These are phyloP conservation scores for Drosophila cognata DNA, from an alignment of 2,888 invertebrate genomes.

Conservation along the genomic window DNA sequence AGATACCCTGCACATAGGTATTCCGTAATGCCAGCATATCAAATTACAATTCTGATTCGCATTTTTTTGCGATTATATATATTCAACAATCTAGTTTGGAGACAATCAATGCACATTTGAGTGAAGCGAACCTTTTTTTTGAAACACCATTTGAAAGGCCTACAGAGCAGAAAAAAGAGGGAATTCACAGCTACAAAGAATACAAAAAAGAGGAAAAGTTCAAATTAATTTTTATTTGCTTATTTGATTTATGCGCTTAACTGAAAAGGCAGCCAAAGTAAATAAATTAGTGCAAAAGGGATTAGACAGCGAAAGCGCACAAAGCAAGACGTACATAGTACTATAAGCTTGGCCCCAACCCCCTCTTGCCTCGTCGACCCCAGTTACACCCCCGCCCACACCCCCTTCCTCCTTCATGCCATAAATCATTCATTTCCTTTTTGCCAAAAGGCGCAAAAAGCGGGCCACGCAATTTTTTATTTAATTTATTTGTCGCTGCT, in stretches of 20 bases:
- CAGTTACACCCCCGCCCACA: neutral
- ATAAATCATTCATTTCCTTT: constrained; percentile 72
- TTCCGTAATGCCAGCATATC: neutral
- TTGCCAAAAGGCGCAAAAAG: constrained; percentile 43
- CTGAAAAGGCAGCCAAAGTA: constrained; percentile 59
- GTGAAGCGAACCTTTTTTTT: neutral
- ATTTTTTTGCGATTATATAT: neutral
- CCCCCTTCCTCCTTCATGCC: constrained; percentile 2
- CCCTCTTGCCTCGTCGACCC: neutral
- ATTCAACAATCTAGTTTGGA: neutral
- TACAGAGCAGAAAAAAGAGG: neutral
- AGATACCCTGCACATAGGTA: neutral
- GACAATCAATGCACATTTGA: neutral
- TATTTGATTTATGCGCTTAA: constrained; percentile 64
- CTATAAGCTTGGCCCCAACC: constrained; percentile 9
- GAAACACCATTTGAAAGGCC: neutral
- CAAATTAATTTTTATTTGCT: constrained; percentile 71
- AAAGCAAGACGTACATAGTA: constrained; percentile 16
- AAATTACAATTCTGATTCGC: neutral
- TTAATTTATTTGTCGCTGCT: constrained; percentile 60
- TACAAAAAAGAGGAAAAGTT: constrained; percentile 35
- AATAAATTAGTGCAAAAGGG: constrained; percentile 72
- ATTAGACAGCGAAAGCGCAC: constrained; percentile 46
- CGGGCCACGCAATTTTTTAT: constrained; percentile 50
- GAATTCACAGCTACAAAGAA: neutral